Evolutionary conservation across 2,888 invertebrate species (phyloP), one percentile per base, ranked within the genome.

Genomic region (Muschampia plurimacula): DNA sequence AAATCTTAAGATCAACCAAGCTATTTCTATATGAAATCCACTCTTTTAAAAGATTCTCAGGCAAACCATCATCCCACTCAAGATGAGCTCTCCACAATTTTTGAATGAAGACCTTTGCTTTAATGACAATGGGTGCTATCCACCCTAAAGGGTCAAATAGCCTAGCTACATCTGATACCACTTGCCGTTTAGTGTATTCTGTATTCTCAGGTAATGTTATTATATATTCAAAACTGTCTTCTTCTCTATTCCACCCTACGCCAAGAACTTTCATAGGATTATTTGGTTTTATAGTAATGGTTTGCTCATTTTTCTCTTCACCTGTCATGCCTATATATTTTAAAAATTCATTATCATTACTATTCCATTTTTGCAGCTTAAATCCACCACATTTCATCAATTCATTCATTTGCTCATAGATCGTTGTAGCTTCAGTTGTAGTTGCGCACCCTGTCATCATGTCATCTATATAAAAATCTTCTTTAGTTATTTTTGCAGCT

Each of bases 351-450:
- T 75, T 12, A 59, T 49, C 73, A 57, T 80, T 82, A 22, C 77
- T 81, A 13, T 75, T 69, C 82, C 81, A 82, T 67, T 83, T 81
- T 73, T 82, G 80, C 2, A 82, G 36, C 52, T 71, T n/a, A 69
- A 80, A 82, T 32, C 32, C 32, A 32, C 32, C 32, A 32, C 32
- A 32, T 32, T 32, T 32, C 32, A 32, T 32, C 32, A 80, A 41
- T 2, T 72, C 49, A 55, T 73, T 79, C 74, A 81, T 76, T 22
- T 81, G 69, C 1, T 77, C 60, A 62, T 76, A 77, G 7, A 80
- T 76, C 1, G 69, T 2, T 12, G 77, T 60, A 5, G 79, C 81
- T 66, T 81, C 60, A 62, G 32, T 22, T 10, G 39, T 36, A 13
- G 60, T 62, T 32, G 32, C 39, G 36, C 32, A 32, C 32, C 32